Evolutionary conservation across 1,140 invertebrate species (phyloP).

Genomic region (Medauroidea extradentata): DNA sequence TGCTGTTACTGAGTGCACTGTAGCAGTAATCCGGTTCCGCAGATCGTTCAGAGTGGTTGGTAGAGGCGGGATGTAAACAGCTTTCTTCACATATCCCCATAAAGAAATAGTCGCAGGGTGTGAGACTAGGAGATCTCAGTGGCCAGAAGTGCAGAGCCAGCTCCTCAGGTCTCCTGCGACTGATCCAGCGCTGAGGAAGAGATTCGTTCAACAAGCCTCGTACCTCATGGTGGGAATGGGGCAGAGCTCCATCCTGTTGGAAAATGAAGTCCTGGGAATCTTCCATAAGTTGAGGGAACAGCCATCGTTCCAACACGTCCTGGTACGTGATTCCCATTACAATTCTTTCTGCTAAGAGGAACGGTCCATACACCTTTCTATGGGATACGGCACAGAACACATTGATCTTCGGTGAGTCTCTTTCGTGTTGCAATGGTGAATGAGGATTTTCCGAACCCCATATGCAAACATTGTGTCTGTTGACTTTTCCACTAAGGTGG

Average conservation of each 20-base stretch:
- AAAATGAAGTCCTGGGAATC: constrained; percentile 20
- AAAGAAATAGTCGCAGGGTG: constrained; percentile 24
- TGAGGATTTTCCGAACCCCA: constrained; percentile 11
- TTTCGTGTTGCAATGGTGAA: constrained; percentile 8
- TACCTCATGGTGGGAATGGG: constrained; percentile 33
- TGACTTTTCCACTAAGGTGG: no score
- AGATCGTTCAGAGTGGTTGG: not conserved
- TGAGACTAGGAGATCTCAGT: constrained; percentile 25
- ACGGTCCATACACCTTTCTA: constrained; percentile 1
- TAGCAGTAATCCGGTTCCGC: constrained; percentile 1
- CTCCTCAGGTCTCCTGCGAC: not conserved
- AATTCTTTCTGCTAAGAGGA: constrained; percentile 1
- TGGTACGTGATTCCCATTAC: constrained; percentile 7
- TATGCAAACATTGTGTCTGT: no score
- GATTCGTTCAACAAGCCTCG: constrained; percentile 30
- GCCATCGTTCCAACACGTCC: not conserved
- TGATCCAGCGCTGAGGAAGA: constrained; percentile 26
- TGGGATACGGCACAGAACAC: constrained; percentile 8
- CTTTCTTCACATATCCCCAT: constrained; percentile 26
- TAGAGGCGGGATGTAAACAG: constrained; percentile 15
- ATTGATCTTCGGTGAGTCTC: constrained; percentile 9
- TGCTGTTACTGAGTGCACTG: constrained; percentile 3
- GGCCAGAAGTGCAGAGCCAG: constrained; percentile 17
- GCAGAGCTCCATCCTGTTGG: constrained; percentile 41
- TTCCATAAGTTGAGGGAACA: not conserved